Evolutionary conservation across 92 coral and sea anemone species (phyloP).

Genomic region (Palythoa caribaeorum): DNA sequence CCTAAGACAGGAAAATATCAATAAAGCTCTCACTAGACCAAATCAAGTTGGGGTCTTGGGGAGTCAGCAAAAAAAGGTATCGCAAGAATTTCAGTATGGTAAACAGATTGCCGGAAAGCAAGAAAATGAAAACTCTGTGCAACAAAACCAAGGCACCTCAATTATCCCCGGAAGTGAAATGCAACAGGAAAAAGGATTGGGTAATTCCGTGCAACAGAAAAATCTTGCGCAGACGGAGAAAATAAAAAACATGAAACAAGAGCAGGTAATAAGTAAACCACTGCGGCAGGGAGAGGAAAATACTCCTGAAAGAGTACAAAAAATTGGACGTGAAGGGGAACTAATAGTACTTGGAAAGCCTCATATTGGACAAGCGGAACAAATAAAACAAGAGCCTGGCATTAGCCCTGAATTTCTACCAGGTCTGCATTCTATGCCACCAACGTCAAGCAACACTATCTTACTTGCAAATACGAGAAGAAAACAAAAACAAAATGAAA

Average conservation of each 20-base stretch:
- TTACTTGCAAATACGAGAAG: neutral
- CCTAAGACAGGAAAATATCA: neutral
- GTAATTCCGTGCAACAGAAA: neutral
- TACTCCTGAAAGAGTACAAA: neutral
- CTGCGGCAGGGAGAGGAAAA: neutral
- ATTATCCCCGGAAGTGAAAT: neutral
- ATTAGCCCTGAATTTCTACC: neutral
- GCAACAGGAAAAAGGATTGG: neutral
- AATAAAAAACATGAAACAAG: neutral
- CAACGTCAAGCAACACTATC: neutral
- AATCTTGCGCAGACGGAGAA: neutral
- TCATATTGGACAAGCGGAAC: slow-evolving; percentile 13
- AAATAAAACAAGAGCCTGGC: neutral
- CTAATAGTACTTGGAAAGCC: neutral
- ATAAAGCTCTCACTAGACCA: neutral
- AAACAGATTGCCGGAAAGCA: neutral
- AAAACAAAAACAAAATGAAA: neutral
- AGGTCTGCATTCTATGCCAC: neutral
- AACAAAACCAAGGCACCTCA: neutral
- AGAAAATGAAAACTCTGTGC: neutral
- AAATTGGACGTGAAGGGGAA: neutral
- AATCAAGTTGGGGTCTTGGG: neutral
- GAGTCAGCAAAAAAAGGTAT: neutral
- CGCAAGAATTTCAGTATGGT: neutral
- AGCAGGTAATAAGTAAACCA: neutral